phyloP scores from a whole-genome alignment of 2,797 vertebrate genomes.

The Bradypodion ventrale region DNA sequence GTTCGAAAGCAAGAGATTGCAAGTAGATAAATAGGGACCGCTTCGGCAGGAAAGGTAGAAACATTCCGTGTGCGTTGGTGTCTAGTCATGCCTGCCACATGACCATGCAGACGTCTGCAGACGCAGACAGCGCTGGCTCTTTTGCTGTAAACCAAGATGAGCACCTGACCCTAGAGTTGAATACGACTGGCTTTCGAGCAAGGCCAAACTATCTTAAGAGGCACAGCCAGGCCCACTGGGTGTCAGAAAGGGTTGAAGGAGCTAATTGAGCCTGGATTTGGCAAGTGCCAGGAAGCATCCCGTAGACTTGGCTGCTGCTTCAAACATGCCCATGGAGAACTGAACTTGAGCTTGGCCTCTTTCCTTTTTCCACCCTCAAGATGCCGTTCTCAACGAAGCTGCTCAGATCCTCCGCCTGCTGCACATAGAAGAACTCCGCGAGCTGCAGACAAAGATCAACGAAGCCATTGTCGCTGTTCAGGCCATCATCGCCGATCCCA shows the following conservation, averaged over 20 bases:
- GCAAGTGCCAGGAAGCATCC: no score
- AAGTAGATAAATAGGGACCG: no score
- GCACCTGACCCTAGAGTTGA: no score
- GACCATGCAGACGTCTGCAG: no score
- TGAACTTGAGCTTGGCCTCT: background rate
- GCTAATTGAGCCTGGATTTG: background rate
- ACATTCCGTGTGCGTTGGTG: no score
- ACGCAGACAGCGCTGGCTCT: no score
- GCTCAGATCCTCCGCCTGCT: constrained; percentile 93
- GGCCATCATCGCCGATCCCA: constrained; percentile 96
- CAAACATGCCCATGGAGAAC: fast-evolving
- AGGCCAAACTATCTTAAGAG: no score
- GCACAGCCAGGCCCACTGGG: background rate
- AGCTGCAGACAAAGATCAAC: constrained; percentile 96
- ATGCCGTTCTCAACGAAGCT: constrained; percentile 95
- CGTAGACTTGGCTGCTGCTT: background rate
- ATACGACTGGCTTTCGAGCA: no score
- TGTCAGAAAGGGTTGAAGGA: background rate
- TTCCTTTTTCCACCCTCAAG: constrained; percentile 64
- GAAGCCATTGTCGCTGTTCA: constrained; percentile 97
- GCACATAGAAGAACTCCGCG: constrained; percentile 95
- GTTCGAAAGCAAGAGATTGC: no score
- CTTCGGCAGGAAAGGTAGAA: no score
- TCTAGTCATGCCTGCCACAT: no score
- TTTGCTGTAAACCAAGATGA: no score